Evolutionary conservation across 2,113 vertebrate genomes (phyloP).

Genomic region (Pluvialis apricaria): DNA sequence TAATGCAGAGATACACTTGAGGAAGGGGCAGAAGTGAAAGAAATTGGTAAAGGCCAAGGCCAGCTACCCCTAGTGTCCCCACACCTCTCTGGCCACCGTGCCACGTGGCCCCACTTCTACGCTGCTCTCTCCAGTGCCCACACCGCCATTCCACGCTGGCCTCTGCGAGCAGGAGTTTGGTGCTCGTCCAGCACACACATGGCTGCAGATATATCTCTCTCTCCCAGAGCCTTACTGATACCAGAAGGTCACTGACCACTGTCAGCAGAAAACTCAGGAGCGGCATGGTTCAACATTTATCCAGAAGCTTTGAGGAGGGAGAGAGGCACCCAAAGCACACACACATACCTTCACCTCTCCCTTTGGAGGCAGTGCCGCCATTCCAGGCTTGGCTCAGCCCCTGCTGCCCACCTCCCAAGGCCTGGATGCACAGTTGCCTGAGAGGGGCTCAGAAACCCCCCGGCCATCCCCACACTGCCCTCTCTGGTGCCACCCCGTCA

Average conservation of each 20-base stretch:
- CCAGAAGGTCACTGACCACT: neutral
- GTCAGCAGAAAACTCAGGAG: neutral
- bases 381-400: neutral
- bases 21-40: neutral
- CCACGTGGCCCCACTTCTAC: fast-evolving
- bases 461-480: fast-evolving
- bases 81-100: fast-evolving
- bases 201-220: neutral
- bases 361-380: fast-evolving
- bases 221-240: neutral
- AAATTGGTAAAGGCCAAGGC: neutral
- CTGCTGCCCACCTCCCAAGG: fast-evolving
- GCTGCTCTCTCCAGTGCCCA: neutral
- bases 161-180: neutral
- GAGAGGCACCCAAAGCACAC: neutral
- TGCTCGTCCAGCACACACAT: neutral
- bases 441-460: neutral
- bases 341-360: neutral
- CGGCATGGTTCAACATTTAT: fast-evolving
- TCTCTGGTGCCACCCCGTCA: neutral
- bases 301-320: neutral
- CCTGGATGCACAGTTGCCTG: too few species aligned
- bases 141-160: too few species aligned
- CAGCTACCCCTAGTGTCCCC: neutral
- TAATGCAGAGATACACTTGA: neutral